phyloP scores from a whole-genome alignment of 2,888 invertebrate genomes.

The Platynereis dumerilii region DNA sequence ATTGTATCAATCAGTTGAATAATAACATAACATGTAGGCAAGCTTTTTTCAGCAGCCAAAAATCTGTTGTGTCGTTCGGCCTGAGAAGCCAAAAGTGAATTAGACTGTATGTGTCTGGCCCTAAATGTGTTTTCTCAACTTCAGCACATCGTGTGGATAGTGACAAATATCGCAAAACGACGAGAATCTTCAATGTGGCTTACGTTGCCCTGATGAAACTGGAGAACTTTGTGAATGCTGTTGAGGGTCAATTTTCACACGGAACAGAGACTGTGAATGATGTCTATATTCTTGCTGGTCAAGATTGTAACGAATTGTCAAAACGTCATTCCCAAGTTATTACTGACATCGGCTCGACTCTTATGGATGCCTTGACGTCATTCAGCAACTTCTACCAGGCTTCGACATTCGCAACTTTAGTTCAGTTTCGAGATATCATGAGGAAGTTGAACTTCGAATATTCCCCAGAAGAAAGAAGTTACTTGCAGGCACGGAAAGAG shows the following conservation, averaged over 20 bases:
- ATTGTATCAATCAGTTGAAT: too few species aligned
- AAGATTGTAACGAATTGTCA: not conserved
- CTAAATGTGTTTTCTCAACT: too few species aligned
- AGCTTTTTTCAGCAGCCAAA: too few species aligned
- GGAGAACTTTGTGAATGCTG: not conserved
- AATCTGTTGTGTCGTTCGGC: too few species aligned
- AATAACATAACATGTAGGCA: too few species aligned
- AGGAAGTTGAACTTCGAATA: not conserved
- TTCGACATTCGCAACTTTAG: not conserved
- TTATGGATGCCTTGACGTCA: not conserved
- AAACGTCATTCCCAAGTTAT: not conserved
- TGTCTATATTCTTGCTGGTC: not conserved
- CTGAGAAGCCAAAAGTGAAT: too few species aligned
- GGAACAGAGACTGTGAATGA: not conserved
- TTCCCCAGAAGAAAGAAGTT: slow-evolving; percentile 2
- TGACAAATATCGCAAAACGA: slow-evolving; percentile 16
- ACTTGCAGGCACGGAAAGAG: not conserved
- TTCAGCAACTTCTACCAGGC: slow-evolving; percentile 3
- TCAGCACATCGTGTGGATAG: slow-evolving; percentile 10
- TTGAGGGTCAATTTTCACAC: not conserved
- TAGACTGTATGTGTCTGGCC: too few species aligned
- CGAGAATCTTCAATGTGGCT: slow-evolving; percentile 18
- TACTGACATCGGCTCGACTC: not conserved
- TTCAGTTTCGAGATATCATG: slow-evolving; percentile 1
- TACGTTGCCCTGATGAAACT: not conserved